These are phyloP conservation scores for Diuraphis noxia DNA, from an alignment of 1,140 invertebrate species.

Conservation along the genomic window DNA sequence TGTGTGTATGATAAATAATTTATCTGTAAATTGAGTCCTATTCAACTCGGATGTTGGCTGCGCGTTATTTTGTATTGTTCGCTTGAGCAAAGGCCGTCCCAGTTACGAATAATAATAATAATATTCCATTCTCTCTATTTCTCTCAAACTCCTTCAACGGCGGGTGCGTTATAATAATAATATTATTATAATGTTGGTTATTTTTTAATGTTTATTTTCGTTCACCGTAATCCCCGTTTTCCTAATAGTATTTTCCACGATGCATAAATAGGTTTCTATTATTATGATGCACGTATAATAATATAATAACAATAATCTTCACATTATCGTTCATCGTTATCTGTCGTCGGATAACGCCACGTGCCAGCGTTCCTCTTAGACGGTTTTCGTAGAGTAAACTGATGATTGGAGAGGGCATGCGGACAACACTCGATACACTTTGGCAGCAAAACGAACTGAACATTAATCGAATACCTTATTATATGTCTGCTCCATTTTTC, in stretches of 20 bases:
- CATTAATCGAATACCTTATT: not conserved
- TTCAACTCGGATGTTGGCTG: not conserved
- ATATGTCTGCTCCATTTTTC: too few relatives aligned
- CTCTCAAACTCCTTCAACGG: not conserved
- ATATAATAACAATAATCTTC: not conserved
- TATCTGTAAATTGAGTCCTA: conserved; percentile 27
- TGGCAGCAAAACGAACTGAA: not conserved
- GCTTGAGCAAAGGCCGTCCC: not conserved
- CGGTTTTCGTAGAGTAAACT: not conserved
- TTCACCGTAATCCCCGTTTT: not conserved
- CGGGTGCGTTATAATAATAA: not conserved
- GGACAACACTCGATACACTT: not conserved
- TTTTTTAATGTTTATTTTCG: not conserved
- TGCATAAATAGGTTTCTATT: not conserved
- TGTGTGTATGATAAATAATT: not conserved
- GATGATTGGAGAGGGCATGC: not conserved
- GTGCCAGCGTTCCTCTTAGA: not conserved
- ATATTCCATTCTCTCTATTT: not conserved
- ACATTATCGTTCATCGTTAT: not conserved
- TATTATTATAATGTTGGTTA: not conserved
- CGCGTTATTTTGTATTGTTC: conserved; percentile 13
- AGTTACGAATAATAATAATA: not conserved
- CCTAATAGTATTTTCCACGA: not conserved
- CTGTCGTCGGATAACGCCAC: not conserved
- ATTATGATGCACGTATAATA: not conserved